A percentile compares a stretch with the other conserved stretches of the same genome.
Conservation (phyloP, 2,888 invertebrate genomes). For the Xestia sexstrigata region DNA sequence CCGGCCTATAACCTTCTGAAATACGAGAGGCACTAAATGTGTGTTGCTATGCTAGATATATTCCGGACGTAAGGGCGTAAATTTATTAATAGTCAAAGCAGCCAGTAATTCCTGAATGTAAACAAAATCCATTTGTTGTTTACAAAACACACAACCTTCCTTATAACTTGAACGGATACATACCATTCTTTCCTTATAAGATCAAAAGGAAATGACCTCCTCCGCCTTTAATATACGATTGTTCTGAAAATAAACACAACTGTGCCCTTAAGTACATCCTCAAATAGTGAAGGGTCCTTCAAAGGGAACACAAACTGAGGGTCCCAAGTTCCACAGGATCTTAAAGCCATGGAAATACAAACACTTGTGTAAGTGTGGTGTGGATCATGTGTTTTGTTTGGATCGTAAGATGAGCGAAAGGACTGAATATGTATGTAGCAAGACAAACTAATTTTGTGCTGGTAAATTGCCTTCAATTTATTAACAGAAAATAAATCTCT, state of each 20-base stretch:
- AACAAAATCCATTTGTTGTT: conserved; percentile 11
- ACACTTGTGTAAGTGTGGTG: conserved; percentile 42
- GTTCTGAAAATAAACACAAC: conserved; percentile 53
- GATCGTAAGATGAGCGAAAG: not conserved
- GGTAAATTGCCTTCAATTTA: not conserved
- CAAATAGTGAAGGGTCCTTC: conserved; percentile 53
- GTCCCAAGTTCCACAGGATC: conserved; percentile 44
- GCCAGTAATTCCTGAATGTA: not conserved
- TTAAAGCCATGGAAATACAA: conserved; percentile 55
- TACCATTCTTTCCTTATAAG: conserved; percentile 4
- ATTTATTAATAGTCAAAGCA: not conserved
- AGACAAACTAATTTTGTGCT: not conserved
- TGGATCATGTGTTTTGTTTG: conserved; percentile 9
- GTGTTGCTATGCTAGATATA: not conserved
- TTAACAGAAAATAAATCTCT: not conserved
- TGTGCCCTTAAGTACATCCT: conserved; percentile 38
- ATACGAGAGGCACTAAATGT: not conserved
- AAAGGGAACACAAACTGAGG: conserved; percentile 51
- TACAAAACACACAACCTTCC: conserved; percentile 2
- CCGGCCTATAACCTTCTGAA: not conserved
- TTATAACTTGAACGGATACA: not conserved
- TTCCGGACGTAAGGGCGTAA: not conserved
- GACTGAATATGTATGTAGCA: too few relatives aligned
- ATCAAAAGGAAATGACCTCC: conserved; percentile 27
- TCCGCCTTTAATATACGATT: conserved; percentile 20